Evolutionary conservation across 2,797 vertebrate genomes (phyloP), one percentile per base, ranked within the genome.

Genomic region (Pogonophryne albipinna): DNA sequence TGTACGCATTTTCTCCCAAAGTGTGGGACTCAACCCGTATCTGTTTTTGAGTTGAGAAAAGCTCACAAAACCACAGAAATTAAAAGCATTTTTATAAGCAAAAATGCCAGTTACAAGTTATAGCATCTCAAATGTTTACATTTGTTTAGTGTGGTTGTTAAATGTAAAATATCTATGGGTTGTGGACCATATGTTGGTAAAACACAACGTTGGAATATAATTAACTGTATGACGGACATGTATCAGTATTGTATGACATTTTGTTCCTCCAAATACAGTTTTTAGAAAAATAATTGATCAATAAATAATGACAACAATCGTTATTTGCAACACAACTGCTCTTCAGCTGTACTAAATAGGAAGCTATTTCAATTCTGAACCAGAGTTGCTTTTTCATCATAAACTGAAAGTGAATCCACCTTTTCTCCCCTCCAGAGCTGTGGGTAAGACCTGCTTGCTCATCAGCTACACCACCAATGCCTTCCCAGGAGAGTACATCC

Each of bases 381-480:
- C 41, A 20, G 38, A 60, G 23, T 31, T 10, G 6, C 9, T 45
- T 46, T 59, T 38, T 64, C 23, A 71, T 27, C 2, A 55, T 23
- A 9, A 63, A 69, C 10, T 3, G 3, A n/a, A 27, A 79, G 16
- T 7, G 19, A 59, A 10, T 57, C 0, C 71, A 27, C 53, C 44
- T 60, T 41, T 56, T 80, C 49, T 78, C 51, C 6, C 49, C 89
- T 92, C 53, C 94, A 98, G 97, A 90, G 98, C 98, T 93, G 98
- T 99, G 93, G 98, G 98, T 97, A 99, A 99, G 93, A 99, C 98
- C 84, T 99, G 98, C 93, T 95, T 99, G 78, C 97, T 99, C 92
- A 99, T 99, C 96, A 99, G 98, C 91, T 99, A 99, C 73, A 99
- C 98, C 57, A 99, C 98, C 95, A 99, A 99, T 96, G 98, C 98